Evolutionary conservation across 2,113 vertebrate species (phyloP).

Genomic region (Sciurus niger): DNA sequence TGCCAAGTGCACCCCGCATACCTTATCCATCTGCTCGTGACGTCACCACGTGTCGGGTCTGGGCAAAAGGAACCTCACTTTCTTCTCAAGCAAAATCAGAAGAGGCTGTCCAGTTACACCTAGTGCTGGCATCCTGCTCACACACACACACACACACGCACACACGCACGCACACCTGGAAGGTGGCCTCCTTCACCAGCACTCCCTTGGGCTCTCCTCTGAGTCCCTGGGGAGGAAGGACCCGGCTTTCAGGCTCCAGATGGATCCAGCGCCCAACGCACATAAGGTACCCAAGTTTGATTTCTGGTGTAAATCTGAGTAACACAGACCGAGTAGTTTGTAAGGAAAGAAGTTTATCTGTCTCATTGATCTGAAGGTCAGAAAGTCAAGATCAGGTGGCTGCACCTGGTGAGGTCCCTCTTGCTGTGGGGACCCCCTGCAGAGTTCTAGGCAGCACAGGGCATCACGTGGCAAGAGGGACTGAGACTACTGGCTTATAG

Average conservation of each 20-base stretch:
- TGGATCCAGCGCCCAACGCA: background rate
- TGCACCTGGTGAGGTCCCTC: background rate
- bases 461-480: background rate
- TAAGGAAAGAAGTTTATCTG: background rate
- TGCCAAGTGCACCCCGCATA: accelerated
- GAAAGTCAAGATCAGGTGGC: background rate
- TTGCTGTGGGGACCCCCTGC: background rate
- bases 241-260: background rate
- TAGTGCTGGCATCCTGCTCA: background rate
- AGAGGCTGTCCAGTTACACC: background rate
- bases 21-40: background rate
- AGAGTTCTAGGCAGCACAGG: background rate
- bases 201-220: background rate
- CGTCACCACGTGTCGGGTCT: background rate
- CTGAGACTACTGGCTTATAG: background rate
- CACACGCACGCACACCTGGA: background rate
- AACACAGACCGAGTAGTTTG: background rate
- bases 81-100: background rate
- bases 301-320: background rate
- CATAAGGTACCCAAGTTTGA: background rate
- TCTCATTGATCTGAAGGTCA: background rate
- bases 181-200: background rate
- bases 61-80: background rate
- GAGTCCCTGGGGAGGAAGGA: background rate
- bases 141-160: background rate